These are phyloP conservation scores for Pseudopodoces humilis DNA, from an alignment of 2,113 vertebrate genomes.

Conservation along the genomic window DNA sequence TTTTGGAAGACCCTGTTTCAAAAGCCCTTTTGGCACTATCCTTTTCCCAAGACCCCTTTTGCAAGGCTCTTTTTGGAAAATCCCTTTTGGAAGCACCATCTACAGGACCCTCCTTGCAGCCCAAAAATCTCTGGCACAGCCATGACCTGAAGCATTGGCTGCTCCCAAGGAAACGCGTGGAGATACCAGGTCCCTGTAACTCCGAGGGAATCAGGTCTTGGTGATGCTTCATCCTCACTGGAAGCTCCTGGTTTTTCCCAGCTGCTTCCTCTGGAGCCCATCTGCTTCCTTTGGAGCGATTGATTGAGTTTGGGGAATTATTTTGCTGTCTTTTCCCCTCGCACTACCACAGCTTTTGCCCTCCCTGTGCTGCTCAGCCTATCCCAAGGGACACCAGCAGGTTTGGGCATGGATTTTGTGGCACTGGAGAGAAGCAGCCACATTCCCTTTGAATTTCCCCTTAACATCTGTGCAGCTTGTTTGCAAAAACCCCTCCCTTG, in stretches of 20 bases:
- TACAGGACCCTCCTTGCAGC: not conserved
- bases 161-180: rapidly evolving
- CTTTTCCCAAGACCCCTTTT: not conserved
- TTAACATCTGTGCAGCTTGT: not conserved
- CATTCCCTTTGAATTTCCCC: not conserved
- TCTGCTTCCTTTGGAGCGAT: rapidly evolving
- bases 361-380: not conserved
- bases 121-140: rapidly evolving
- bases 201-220: not conserved
- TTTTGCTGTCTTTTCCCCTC: not conserved
- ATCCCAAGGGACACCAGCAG: not conserved
- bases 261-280: not conserved
- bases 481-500: not conserved
- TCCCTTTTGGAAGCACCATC: not conserved
- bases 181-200: not conserved
- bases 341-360: not conserved
- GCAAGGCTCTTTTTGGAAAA: not conserved
- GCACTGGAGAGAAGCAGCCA: not conserved
- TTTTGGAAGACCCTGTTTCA: not conserved
- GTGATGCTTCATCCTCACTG: not conserved
- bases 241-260: not conserved
- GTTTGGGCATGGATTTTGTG: not conserved
- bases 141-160: not conserved
- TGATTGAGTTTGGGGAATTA: not conserved
- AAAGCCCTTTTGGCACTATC: not conserved